These are phyloP conservation scores for Caenorhabditis angaria DNA, from an alignment of 2,888 invertebrate species.

Conservation along the genomic window DNA sequence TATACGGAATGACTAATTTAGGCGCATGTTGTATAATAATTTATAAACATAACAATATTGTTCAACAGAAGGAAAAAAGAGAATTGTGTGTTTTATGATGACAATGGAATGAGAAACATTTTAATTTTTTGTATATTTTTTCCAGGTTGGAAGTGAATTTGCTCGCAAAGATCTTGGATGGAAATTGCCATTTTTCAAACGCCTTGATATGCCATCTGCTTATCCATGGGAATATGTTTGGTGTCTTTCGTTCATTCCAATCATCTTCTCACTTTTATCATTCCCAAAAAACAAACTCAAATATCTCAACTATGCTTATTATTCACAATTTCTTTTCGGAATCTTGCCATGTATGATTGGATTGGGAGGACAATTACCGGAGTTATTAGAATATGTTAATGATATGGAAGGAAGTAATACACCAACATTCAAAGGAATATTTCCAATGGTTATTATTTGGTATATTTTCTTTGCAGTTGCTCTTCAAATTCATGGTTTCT, in stretches of 20 bases:
- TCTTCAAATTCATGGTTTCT: slow-evolving; percentile 68
- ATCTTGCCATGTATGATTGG: slow-evolving; percentile 64
- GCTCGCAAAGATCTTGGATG: slow-evolving; percentile 49
- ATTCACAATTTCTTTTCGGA: slow-evolving; percentile 65
- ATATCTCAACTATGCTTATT: slow-evolving; percentile 63
- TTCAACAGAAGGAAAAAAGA: not conserved
- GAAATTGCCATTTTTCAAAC: slow-evolving; percentile 50
- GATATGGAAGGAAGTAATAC: slow-evolving; percentile 62
- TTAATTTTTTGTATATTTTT: no score
- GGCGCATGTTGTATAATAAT: not conserved
- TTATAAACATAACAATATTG: not conserved
- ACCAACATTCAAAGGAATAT: slow-evolving; percentile 68
- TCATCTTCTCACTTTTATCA: slow-evolving; percentile 58
- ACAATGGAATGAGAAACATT: no score
- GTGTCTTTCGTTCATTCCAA: slow-evolving; percentile 66
- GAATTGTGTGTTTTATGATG: no score
- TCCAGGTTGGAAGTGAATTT: slow-evolving; percentile 66
- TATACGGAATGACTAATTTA: not conserved
- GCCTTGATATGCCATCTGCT: slow-evolving; percentile 67
- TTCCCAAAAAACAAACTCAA: slow-evolving; percentile 65
- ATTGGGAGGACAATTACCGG: slow-evolving; percentile 66
- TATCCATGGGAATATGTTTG: slow-evolving; percentile 68
- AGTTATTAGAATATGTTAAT: slow-evolving; percentile 63
- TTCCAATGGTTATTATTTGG: slow-evolving; percentile 72
- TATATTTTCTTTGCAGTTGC: slow-evolving; percentile 71